These are phyloP conservation scores for Parelbella ahira DNA, from an alignment of 2,888 invertebrate genomes.

Conservation along the genomic window DNA sequence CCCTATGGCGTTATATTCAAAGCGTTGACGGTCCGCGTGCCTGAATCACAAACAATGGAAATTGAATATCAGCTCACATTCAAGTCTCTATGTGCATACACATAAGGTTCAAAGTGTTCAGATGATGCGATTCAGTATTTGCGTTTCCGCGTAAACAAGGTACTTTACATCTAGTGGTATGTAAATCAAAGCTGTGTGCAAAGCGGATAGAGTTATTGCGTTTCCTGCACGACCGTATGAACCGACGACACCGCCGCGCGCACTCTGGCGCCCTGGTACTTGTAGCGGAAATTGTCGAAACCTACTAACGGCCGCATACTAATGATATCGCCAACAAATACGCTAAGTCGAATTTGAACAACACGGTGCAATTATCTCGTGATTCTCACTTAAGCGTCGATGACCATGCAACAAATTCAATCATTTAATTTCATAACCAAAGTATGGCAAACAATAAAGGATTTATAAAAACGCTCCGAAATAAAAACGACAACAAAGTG, in stretches of 20 bases:
- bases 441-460: too few relatives aligned
- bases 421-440: too few relatives aligned
- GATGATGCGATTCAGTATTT: conserved; percentile 11
- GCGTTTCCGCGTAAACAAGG: conserved; percentile 19
- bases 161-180: conserved; percentile 21
- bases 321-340: too few relatives aligned
- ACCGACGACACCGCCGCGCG: not conserved
- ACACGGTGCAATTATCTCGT: too few relatives aligned
- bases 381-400: too few relatives aligned
- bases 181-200: conserved; percentile 19
- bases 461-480: too few relatives aligned
- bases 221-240: not conserved
- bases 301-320: too few relatives aligned
- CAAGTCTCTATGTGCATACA: not conserved
- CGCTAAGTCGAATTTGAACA: too few relatives aligned
- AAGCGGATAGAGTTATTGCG: not conserved
- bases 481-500: too few relatives aligned
- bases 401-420: too few relatives aligned
- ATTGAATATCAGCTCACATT: not conserved
- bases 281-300: too few relatives aligned
- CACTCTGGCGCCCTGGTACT: not conserved
- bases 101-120: conserved; percentile 9
- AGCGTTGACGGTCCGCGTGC: conserved; percentile 16
- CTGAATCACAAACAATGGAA: conserved; percentile 16
- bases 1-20: conserved; percentile 13